Conservation (phyloP, 2,888 invertebrate genomes). For the Eristalis arbustorum region DNA sequence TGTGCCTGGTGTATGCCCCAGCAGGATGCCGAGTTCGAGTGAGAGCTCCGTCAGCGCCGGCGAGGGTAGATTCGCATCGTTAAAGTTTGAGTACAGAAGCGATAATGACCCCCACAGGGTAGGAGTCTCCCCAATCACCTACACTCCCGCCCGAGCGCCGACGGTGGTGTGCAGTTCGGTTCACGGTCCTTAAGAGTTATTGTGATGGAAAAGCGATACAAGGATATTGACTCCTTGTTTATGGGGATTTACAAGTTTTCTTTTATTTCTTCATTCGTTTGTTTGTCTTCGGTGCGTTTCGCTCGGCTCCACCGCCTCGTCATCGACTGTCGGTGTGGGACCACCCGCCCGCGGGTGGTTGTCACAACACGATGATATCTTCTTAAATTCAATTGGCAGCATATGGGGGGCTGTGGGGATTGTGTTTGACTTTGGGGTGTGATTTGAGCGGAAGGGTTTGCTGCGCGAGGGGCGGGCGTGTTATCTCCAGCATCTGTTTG, state of each 20-base stretch:
- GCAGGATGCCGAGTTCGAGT: background rate
- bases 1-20: background rate
- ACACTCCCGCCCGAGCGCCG: background rate
- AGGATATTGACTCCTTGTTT: conserved; percentile 60
- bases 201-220: conserved; percentile 31
- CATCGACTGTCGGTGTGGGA: background rate
- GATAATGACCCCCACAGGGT: conserved; percentile 60
- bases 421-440: conserved; percentile 2
- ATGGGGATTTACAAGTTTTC: conserved; percentile 46
- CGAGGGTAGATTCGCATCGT: conserved; percentile 40
- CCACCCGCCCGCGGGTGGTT: background rate
- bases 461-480: background rate
- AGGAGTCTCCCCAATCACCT: background rate
- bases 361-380: conserved; percentile 26
- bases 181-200: conserved; percentile 32
- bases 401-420: conserved; percentile 14
- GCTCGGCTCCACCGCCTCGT: background rate
- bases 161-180: background rate
- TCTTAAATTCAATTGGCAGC: conserved; percentile 52
- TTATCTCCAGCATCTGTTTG: background rate
- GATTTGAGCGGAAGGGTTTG: conserved; percentile 5
- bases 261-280: conserved; percentile 2
- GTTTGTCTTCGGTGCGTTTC: background rate
- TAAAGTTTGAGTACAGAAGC: conserved; percentile 52
- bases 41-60: background rate